Conservation (phyloP, 2,113 vertebrate genomes). For the Furnarius figulus region DNA sequence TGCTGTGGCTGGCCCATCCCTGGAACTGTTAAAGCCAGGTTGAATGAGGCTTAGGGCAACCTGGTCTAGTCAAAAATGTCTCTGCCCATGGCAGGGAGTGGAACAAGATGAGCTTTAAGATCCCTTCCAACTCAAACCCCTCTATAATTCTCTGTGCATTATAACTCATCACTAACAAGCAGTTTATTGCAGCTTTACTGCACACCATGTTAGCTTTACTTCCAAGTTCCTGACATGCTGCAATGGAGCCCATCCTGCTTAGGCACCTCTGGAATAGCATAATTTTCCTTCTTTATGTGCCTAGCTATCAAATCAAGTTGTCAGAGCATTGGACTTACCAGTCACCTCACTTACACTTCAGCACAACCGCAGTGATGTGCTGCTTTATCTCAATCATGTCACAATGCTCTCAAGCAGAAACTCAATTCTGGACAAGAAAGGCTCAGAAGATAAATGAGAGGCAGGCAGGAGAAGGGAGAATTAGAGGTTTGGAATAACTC, state of each 20-base stretch:
- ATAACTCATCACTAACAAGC: not conserved
- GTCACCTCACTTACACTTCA: not conserved
- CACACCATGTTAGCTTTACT: not conserved
- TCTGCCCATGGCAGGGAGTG: not conserved
- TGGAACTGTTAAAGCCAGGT: fast-evolving
- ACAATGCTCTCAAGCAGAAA: not conserved
- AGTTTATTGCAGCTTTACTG: not conserved
- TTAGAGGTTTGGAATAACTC: constrained; percentile 61
- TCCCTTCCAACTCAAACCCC: not conserved
- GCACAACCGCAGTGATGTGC: not conserved
- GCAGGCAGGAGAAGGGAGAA: not conserved
- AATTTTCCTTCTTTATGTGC: not conserved
- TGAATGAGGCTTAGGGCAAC: not conserved
- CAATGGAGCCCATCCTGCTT: not conserved
- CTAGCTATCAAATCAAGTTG: not conserved
- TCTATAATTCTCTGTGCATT: not conserved
- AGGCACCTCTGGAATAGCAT: not conserved
- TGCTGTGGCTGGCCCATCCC: not conserved
- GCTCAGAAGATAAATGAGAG: not conserved
- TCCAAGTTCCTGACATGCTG: not conserved
- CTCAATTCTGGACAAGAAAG: not conserved
- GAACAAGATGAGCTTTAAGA: not conserved
- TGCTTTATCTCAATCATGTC: not conserved
- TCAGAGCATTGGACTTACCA: not conserved
- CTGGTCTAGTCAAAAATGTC: not conserved